Evolutionary conservation across 2,797 vertebrate genomes (phyloP).

Genomic region (Myotis myotis): DNA sequence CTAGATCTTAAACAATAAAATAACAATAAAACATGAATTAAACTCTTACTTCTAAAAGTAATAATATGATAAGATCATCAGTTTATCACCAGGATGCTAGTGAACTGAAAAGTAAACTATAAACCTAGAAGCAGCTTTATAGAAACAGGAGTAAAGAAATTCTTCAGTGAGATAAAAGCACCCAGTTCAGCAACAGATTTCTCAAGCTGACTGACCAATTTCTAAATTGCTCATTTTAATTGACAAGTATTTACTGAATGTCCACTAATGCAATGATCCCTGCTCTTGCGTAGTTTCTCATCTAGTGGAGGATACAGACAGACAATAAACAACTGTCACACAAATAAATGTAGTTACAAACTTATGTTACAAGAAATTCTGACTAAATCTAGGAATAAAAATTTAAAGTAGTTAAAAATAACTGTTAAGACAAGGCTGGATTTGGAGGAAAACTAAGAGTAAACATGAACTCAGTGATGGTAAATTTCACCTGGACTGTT

Average conservation of each 20-base stretch:
- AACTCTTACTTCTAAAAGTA: not conserved
- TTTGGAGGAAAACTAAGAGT: not conserved
- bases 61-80: not conserved
- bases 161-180: not conserved
- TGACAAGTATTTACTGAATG: not conserved
- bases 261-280: not conserved
- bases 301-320: not conserved
- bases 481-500: constrained; percentile 95
- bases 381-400: constrained; percentile 46
- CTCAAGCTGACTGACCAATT: not conserved
- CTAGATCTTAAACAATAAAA: not conserved
- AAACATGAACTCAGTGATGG: constrained; percentile 22
- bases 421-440: not conserved
- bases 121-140: not conserved
- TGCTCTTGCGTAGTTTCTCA: not conserved
- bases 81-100: not conserved
- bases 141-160: not conserved
- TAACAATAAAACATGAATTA: constrained; percentile 11
- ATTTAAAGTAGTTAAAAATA: constrained; percentile 28
- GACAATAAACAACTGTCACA: not conserved
- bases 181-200: not conserved
- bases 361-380: not conserved
- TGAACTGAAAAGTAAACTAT: constrained; percentile 11
- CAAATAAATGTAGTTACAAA: constrained; percentile 14
- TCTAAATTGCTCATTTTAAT: constrained; percentile 45